phyloP scores from a whole-genome alignment of 2,113 vertebrate genomes.

The Indicator maculatus region DNA sequence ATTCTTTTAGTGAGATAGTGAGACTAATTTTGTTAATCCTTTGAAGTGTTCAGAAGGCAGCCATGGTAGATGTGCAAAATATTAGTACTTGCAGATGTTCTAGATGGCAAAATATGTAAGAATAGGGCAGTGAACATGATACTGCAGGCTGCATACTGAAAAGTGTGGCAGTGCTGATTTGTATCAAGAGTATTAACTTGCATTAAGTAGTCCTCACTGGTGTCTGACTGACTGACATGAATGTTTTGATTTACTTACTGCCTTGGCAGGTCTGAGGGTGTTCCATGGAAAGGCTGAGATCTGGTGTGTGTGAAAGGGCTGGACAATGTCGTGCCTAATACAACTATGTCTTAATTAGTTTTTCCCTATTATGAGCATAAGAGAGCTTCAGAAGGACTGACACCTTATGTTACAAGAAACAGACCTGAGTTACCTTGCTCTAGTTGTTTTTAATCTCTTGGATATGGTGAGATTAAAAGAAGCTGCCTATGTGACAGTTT shows the following conservation, averaged over 20 bases:
- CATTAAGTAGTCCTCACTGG: neutral
- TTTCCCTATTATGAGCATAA: neutral
- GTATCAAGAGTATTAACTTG: neutral
- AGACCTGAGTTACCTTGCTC: neutral
- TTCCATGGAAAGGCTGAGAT: neutral
- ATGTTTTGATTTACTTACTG: neutral
- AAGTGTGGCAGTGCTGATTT: neutral
- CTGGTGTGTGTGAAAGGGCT: neutral
- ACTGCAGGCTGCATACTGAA: neutral
- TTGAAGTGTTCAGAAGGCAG: neutral
- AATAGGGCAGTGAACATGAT: neutral
- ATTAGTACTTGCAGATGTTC: neutral
- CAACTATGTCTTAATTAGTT: neutral
- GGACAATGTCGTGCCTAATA: neutral
- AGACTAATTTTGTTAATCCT: conserved; percentile 20
- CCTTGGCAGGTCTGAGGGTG: neutral
- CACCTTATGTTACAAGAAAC: neutral
- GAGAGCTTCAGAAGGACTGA: neutral
- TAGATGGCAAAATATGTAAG: neutral
- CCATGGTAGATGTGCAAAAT: neutral
- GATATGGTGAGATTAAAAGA: neutral
- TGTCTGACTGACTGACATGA: neutral
- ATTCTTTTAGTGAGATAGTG: neutral
- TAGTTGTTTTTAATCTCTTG: conserved; percentile 1
- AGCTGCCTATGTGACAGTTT: neutral